Percentiles rank a stretch among this genome's conserved stretches.
phyloP scores from a whole-genome alignment of 2,113 vertebrate genomes.

The Varanus salvator region DNA sequence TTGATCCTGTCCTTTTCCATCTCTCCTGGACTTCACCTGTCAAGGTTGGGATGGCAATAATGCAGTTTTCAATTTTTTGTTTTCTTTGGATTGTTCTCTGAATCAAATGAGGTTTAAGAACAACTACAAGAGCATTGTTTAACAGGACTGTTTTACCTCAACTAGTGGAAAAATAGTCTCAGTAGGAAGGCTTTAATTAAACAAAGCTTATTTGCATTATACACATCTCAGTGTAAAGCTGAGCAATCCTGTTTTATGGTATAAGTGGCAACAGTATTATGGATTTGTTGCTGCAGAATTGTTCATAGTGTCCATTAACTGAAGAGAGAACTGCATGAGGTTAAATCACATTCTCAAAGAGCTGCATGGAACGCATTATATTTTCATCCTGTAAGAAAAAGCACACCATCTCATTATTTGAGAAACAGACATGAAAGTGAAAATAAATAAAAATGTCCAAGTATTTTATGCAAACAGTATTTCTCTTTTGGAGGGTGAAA shows the following conservation, averaged over 20 bases:
- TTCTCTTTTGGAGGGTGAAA: neutral
- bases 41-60: constrained; percentile 55
- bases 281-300: constrained; percentile 64
- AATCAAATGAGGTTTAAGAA: constrained; percentile 53
- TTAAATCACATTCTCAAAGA: constrained; percentile 99
- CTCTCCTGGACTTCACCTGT: constrained; percentile 48
- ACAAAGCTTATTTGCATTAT: constrained; percentile 82
- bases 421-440: neutral
- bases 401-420: neutral
- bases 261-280: constrained; percentile 75
- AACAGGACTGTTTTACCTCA: constrained; percentile 56
- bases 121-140: constrained; percentile 46
- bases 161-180: constrained; percentile 52
- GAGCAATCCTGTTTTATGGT: constrained; percentile 79
- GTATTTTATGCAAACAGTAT: neutral
- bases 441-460: neutral
- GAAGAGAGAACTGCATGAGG: constrained; percentile 54
- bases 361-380: constrained; percentile 99
- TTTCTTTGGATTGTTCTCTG: constrained; percentile 51
- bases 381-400: constrained; percentile 91
- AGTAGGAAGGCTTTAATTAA: constrained; percentile 65
- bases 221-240: constrained; percentile 79
- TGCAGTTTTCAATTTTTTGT: constrained; percentile 43
- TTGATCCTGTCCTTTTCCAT: constrained; percentile 62
- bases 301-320: constrained; percentile 65